Evolutionary conservation across 2,888 invertebrate species (phyloP).

Genomic region (Drosophila greeni): DNA sequence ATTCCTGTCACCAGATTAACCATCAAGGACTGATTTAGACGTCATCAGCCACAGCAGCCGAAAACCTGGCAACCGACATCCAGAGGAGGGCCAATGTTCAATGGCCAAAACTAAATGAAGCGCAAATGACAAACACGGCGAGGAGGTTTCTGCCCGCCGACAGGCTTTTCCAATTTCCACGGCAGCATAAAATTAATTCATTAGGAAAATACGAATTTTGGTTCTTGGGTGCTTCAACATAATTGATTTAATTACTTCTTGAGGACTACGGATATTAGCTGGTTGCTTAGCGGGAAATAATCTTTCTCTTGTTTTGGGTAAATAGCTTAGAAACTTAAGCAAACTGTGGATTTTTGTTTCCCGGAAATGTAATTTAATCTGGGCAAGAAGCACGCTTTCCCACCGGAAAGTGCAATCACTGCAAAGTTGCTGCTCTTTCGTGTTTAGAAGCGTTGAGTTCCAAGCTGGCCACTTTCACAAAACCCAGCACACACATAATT

Average conservation of each 20-base stretch:
- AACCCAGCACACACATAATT: conserved; percentile 3
- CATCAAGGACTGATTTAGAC: conserved; percentile 31
- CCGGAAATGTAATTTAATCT: neutral
- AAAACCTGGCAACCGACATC: neutral
- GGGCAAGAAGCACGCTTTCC: neutral
- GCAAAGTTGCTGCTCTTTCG: neutral
- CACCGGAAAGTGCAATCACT: conserved; percentile 1
- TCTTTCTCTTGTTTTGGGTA: neutral
- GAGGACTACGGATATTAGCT: conserved; percentile 32
- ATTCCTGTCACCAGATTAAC: conserved; percentile 2
- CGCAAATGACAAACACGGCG: conserved; percentile 58
- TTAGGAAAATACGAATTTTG: neutral
- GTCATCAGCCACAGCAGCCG: conserved; percentile 15
- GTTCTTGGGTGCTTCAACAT: neutral
- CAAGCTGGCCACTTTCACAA: conserved; percentile 4
- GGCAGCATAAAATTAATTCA: conserved; percentile 41
- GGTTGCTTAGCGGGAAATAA: conserved; percentile 3
- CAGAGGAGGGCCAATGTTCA: neutral
- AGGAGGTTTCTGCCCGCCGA: conserved; percentile 7
- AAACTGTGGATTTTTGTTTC: neutral
- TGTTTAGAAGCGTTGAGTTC: neutral
- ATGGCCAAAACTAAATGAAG: conserved; percentile 50
- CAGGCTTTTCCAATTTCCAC: conserved; percentile 17
- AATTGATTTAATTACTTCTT: conserved; percentile 22
- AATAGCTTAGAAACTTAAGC: neutral